These are phyloP conservation scores for Aricia agestis DNA, from an alignment of 1,140 invertebrate species.

Conservation along the genomic window DNA sequence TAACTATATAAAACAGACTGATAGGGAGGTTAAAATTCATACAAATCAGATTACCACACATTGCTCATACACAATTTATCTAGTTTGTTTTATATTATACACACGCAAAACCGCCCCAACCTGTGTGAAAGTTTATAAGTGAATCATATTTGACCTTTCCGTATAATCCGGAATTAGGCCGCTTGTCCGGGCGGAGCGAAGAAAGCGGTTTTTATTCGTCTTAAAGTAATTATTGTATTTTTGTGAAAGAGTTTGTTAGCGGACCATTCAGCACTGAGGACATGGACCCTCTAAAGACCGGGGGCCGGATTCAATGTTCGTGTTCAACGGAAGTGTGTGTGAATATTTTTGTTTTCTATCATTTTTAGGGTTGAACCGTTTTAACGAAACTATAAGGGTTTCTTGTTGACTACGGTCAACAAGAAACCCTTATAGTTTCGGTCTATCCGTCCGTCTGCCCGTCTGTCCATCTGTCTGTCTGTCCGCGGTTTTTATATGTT, in stretches of 20 bases:
- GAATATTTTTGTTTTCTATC: too few species aligned
- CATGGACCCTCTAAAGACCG: constrained; percentile 47
- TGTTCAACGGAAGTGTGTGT: too few species aligned
- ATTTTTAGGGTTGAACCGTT: too few species aligned
- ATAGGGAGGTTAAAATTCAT: too few species aligned
- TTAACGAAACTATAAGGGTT: too few species aligned
- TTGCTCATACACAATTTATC: neutral
- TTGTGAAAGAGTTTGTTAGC: constrained; percentile 75
- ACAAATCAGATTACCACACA: neutral
- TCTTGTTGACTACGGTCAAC: too few species aligned
- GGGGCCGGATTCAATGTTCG: constrained; percentile 36
- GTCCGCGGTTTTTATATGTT: too few species aligned
- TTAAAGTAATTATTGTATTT: constrained; percentile 76
- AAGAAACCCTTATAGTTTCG: too few species aligned
- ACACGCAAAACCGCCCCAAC: neutral
- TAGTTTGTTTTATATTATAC: neutral
- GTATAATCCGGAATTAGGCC: constrained; percentile 50
- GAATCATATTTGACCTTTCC: constrained; percentile 7
- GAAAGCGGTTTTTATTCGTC: constrained; percentile 70
- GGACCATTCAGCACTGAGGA: constrained; percentile 60
- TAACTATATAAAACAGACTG: too few species aligned
- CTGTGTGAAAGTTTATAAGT: constrained; percentile 2
- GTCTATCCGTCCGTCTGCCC: too few species aligned
- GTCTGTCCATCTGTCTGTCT: too few species aligned
- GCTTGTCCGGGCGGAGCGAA: constrained; percentile 43